These are phyloP conservation scores for Muricea muricata DNA, from an alignment of 92 coral and sea anemone species.

Conservation along the genomic window DNA sequence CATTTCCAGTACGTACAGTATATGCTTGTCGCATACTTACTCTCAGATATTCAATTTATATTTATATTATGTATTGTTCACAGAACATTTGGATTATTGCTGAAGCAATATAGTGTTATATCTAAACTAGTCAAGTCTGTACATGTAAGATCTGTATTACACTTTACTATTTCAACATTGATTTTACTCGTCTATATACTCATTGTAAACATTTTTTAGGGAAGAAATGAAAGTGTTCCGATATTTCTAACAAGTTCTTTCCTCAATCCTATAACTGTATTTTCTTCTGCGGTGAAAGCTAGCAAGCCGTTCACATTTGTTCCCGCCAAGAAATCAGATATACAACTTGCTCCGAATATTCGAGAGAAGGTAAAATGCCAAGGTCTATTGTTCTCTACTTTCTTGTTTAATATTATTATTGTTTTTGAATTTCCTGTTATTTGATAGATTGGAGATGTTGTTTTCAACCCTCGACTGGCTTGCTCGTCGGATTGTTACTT, in stretches of 20 bases:
- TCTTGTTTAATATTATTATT: background rate
- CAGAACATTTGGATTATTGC: no score
- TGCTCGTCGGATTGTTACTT: slow-evolving; percentile 81
- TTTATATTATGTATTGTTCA: no score
- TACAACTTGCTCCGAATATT: slow-evolving; percentile 67
- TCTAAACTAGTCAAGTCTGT: no score
- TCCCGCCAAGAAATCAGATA: slow-evolving; percentile 49
- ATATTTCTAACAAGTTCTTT: slow-evolving; percentile 79
- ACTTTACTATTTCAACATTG: no score
- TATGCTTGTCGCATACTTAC: background rate
- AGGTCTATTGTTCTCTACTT: background rate
- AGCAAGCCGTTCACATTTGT: slow-evolving; percentile 76
- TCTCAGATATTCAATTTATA: no score
- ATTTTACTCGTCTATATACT: no score
- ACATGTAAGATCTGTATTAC: no score
- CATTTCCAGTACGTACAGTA: slow-evolving; percentile 81
- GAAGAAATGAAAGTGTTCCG: slow-evolving; percentile 73
- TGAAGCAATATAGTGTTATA: no score
- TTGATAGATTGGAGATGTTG: slow-evolving; percentile 81
- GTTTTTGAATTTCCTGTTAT: background rate
- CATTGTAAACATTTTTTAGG: slow-evolving; percentile 58
- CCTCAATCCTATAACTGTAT: slow-evolving; percentile 79
- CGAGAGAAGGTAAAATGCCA: slow-evolving; percentile 60
- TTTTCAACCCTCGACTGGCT: slow-evolving; percentile 75
- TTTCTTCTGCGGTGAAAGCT: slow-evolving; percentile 73